phyloP scores from a whole-genome alignment of 2,888 invertebrate genomes.

The Horisme vitalbata region DNA sequence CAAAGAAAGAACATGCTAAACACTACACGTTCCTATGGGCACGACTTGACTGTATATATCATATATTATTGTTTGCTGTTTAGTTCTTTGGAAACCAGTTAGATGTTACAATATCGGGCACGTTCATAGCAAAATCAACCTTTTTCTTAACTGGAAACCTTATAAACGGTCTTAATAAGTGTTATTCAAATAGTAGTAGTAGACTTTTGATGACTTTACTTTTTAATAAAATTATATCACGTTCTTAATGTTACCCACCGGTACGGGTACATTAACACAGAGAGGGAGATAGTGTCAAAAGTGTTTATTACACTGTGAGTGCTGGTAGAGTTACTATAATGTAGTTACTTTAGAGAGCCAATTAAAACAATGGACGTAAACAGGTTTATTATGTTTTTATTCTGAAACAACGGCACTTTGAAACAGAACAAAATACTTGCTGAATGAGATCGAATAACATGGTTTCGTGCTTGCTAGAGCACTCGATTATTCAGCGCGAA shows the following conservation, averaged over 20 bases:
- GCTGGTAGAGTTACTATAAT: constrained; percentile 30
- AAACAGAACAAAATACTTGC: constrained; percentile 14
- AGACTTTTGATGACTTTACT: too few species aligned
- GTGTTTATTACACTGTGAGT: constrained; percentile 42
- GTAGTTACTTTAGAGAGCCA: constrained; percentile 22
- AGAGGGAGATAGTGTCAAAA: constrained; percentile 27
- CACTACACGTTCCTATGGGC: too few species aligned
- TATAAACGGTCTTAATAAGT: too few species aligned
- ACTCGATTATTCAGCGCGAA: constrained; percentile 62
- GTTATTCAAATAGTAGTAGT: too few species aligned
- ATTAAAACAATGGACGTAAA: constrained; percentile 24
- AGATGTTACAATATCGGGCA: too few species aligned
- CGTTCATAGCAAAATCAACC: not conserved
- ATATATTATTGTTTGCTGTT: too few species aligned
- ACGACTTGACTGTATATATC: too few species aligned
- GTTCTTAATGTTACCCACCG: constrained; percentile 43
- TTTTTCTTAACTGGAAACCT: not conserved
- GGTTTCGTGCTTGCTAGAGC: constrained; percentile 25
- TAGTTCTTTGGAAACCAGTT: too few species aligned
- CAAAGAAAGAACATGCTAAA: not conserved
- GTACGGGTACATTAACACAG: constrained; percentile 43
- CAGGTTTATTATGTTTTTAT: constrained; percentile 14
- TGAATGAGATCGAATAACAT: constrained; percentile 16
- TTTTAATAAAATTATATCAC: too few species aligned
- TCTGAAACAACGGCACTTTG: constrained; percentile 18